Evolutionary conservation across 2,113 vertebrate genomes (phyloP), one percentile per base, ranked within the genome.

Genomic region (Phyllostomus discolor): DNA sequence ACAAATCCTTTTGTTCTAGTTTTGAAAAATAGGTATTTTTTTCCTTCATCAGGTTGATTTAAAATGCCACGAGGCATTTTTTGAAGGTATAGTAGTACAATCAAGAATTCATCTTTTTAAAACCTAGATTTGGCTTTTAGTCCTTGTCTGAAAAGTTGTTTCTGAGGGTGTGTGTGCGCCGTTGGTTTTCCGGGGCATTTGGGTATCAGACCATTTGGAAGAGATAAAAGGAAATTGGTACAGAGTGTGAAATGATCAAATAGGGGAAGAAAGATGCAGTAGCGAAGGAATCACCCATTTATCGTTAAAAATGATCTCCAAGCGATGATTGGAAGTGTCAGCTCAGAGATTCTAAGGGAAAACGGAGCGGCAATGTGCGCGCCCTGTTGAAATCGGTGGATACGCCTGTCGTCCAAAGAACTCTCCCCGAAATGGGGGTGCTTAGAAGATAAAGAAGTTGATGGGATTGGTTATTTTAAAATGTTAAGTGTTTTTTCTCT

Each of bases 131-230:
- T 93, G 41, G 8, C 38, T 94, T 84, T 87, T 89, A 76, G 87
- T 82, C 28, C 31, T 91, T 94, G 78, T 87, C 70, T 84, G 64
- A 38, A 78, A 66, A 69, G 91, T 95, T 48, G 31, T 69, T 88
- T 94, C 62, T 70, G 87, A 91, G 79, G n/a, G n/a, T 52, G 33
- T 94, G 15, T 28, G 52, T 93, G 66, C 46, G 54, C 50, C 16
- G 4, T 59, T 92, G 85, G 52, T 95, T 95, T 96, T 95, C 88
- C 94, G 69, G 91, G 85, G 54, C 70, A 86, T 72, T 89, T 90
- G 52, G 43, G 59, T 88, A 69, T 14, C 57, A 96, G 69, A 70
- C 16, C 73, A 41, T 11, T 94, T 82, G 81, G 52, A 75, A 73
- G 35, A 28, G 8, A 79, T 91, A 82, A 90, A 84, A 93, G 92